phyloP scores from a whole-genome alignment of 1,140 invertebrate genomes.

The Paramacrobiotus metropolitanus region DNA sequence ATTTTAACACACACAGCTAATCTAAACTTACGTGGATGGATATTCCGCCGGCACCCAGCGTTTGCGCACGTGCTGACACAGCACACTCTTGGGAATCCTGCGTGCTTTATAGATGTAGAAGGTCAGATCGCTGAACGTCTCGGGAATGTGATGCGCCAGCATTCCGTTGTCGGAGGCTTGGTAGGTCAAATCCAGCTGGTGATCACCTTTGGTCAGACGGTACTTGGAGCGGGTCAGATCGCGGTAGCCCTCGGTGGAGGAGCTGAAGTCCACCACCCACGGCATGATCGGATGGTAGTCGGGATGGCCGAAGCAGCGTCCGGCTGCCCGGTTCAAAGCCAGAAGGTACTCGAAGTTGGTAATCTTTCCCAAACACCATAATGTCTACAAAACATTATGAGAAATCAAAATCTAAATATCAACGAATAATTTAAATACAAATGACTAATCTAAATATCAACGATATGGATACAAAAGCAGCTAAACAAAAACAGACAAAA shows the following conservation, averaged over 20 bases:
- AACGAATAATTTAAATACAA: no score
- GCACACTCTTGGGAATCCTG: constrained; percentile 42
- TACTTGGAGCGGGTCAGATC: constrained; percentile 86
- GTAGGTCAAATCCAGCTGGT: constrained; percentile 77
- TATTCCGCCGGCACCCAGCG: constrained; percentile 90
- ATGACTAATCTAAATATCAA: no score
- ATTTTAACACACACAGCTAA: no score
- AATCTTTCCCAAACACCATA: constrained; percentile 55
- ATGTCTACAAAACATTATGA: constrained; percentile 23
- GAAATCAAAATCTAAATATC: no score
- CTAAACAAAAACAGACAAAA: no score
- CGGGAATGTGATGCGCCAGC: constrained; percentile 78
- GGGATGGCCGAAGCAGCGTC: constrained; percentile 50
- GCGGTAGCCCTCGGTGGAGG: constrained; percentile 51
- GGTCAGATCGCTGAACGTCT: constrained; percentile 83
- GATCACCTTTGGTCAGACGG: constrained; percentile 80
- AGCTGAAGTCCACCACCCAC: constrained; percentile 82
- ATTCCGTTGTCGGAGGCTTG: constrained; percentile 20
- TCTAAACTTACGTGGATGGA: constrained; percentile 38
- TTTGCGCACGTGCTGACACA: constrained; percentile 70
- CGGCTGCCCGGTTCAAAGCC: constrained; percentile 57
- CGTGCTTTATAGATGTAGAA: constrained; percentile 89
- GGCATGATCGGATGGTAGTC: constrained; percentile 83
- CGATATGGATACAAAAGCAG: no score
- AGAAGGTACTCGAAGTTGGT: constrained; percentile 80